phyloP scores from a whole-genome alignment of 2,888 invertebrate genomes.

The Philereme vetulata region DNA sequence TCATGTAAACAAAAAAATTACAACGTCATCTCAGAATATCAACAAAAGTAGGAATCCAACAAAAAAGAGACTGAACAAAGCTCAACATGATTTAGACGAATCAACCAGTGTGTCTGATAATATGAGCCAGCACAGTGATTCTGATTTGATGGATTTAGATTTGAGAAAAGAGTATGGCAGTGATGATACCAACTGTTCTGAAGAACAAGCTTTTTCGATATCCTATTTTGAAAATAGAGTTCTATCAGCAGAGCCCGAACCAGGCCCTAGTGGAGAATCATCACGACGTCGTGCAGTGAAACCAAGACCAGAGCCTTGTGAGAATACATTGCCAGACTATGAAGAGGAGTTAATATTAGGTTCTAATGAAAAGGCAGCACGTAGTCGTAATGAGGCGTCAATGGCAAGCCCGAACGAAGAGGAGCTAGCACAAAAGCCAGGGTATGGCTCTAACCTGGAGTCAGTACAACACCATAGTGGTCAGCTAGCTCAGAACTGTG shows the following conservation, averaged over 20 bases:
- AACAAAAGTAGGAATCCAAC: slow-evolving; percentile 13
- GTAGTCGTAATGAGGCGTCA: slow-evolving; percentile 16
- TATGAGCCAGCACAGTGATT: background rate
- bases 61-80: slow-evolving; percentile 11
- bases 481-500: slow-evolving; percentile 18
- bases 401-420: slow-evolving; percentile 16
- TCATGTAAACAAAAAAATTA: slow-evolving; percentile 12
- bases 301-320: slow-evolving; percentile 13
- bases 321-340: slow-evolving; percentile 13
- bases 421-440: slow-evolving; percentile 17
- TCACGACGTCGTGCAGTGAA: slow-evolving; percentile 12
- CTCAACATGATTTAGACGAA: slow-evolving; percentile 8
- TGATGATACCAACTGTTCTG: slow-evolving; percentile 15
- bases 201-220: slow-evolving; percentile 13
- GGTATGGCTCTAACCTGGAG: slow-evolving; percentile 17
- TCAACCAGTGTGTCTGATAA: too few relatives aligned
- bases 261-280: slow-evolving; percentile 14
- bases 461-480: slow-evolving; percentile 18
- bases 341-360: slow-evolving; percentile 17
- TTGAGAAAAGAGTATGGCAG: slow-evolving; percentile 14
- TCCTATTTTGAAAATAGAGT: slow-evolving; percentile 15
- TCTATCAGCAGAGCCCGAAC: slow-evolving; percentile 12
- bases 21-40: slow-evolving; percentile 13
- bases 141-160: slow-evolving; percentile 8
- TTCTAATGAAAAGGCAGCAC: slow-evolving; percentile 17